Evolutionary conservation across 2,113 vertebrate genomes (phyloP).

Genomic region (Suricata suricatta): DNA sequence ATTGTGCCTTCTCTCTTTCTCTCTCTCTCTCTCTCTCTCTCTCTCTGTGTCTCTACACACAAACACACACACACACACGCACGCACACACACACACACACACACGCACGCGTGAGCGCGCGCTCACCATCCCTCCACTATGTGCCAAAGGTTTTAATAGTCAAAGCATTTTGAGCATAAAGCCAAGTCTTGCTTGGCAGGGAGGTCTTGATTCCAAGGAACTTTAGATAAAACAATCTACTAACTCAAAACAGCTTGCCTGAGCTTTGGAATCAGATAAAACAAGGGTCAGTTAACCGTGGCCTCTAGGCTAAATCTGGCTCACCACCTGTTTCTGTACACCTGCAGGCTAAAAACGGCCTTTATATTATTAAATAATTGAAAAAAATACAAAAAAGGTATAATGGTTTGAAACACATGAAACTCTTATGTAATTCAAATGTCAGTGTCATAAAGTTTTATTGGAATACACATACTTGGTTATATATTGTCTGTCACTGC

Average conservation of each 20-base stretch:
- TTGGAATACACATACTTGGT: background rate
- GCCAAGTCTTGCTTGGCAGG: conserved; percentile 8
- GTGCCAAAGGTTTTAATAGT: conserved; percentile 23
- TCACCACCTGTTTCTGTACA: background rate
- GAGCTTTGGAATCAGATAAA: conserved; percentile 50
- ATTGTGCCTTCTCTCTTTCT: background rate
- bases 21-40: background rate
- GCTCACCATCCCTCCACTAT: background rate
- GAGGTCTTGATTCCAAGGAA: conserved; percentile 44
- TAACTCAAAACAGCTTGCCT: conserved; percentile 35
- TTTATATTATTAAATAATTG: background rate
- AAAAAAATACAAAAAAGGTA: background rate
- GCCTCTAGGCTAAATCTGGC: background rate
- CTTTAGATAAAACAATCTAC: conserved; percentile 25
- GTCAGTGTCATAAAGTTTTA: background rate
- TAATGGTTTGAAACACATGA: background rate
- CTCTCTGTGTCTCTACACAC: too few species aligned
- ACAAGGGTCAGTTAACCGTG: background rate
- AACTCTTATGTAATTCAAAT: background rate
- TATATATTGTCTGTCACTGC: background rate
- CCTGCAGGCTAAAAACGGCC: background rate
- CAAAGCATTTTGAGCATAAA: conserved; percentile 15
- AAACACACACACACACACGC: background rate
- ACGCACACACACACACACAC: background rate
- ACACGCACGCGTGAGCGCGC: background rate